Base-by-base conservation (phyloP, 2,113 vertebrate species). In the Suricata suricatta region DNA sequence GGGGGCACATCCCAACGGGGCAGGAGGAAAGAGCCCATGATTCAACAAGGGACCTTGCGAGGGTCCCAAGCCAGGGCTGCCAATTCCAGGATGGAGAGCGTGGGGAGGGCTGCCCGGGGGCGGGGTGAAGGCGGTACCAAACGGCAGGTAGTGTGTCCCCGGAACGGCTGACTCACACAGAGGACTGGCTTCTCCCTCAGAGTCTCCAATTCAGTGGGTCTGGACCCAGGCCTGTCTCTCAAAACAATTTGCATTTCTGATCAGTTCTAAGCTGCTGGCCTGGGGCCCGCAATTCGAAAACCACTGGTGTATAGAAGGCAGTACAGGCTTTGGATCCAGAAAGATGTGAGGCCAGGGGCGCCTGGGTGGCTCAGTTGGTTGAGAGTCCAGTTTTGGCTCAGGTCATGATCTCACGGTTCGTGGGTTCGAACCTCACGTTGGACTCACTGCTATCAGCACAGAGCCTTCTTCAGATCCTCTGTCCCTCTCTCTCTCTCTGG, bases 61-160 rank as follows among this genome's bases (percentile, higher is more conserved):
- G 0, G 8, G 14, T 14, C 69, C 47, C 41, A 5, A 31, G 21
- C 10, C 33, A 10, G 47, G 29, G 33, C 33, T 54, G 66, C 19
- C 21, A 19, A 9, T 41, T 54, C 72, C 10, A 41, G 80, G 77
- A 35, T 23, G 13, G 17, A 41, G n/a, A 21, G 8, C 41, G 71
- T 13, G 5, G 33, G 69, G 52, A 85, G 72, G 47, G 15, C 35
- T 44, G 63, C n/a, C 4, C 3, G 41, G 5, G 5, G 31, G 1
- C 0, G 6, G 44, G 12, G 6, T 9, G 12, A 27, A 7, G 0
- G 1, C 1, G 14, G 27, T 0, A 0, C 3, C 3, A 47, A 60
- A 10, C 17, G 23, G 29, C 3, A 6, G 76, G 13, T 19, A 11
- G 0, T 27, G 2, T 3, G 3, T 38, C 21, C 12, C 21, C 50